phyloP scores from a whole-genome alignment of 1,140 invertebrate genomes.

The Drosophila prosaltans region DNA sequence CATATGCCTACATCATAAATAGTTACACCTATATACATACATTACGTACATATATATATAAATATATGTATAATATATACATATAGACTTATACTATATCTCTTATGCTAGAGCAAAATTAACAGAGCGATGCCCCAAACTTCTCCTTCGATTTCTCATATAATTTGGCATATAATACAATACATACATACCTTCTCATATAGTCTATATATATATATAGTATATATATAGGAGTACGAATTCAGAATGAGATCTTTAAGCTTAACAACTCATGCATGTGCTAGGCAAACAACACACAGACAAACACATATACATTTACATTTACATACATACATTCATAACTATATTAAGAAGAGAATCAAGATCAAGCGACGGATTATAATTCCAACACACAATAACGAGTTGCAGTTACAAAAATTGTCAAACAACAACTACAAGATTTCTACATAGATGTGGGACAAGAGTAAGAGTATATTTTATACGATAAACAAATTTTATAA shows the following conservation, averaged over 20 bases:
- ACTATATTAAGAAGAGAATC: slow-evolving; percentile 36
- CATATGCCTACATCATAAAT: slow-evolving; percentile 24
- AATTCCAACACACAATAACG: slow-evolving; percentile 55
- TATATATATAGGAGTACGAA: not conserved
- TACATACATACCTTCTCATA: slow-evolving; percentile 4
- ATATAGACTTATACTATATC: slow-evolving; percentile 1
- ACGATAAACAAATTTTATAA: slow-evolving; percentile 82
- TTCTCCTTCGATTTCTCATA: slow-evolving; percentile 10
- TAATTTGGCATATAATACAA: slow-evolving; percentile 10
- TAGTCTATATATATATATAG: slow-evolving; percentile 9
- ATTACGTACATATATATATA: slow-evolving; percentile 44
- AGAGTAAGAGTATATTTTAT: slow-evolving; percentile 81
- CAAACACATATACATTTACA: slow-evolving; percentile 22
- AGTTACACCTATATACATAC: slow-evolving; percentile 28
- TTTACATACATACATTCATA: slow-evolving; percentile 24
- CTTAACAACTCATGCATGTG: slow-evolving; percentile 8
- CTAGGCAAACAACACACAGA: slow-evolving; percentile 14
- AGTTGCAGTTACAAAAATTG: slow-evolving; percentile 76
- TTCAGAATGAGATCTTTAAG: slow-evolving; percentile 4
- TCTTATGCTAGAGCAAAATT: slow-evolving; percentile 9
- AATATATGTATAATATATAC: slow-evolving; percentile 44
- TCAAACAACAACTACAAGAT: slow-evolving; percentile 50
- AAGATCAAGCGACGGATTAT: slow-evolving; percentile 69
- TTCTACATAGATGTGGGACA: slow-evolving; percentile 67
- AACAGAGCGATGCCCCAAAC: not conserved